Conservation (phyloP, 2,797 vertebrate species). For the Cyprinodon diabolis region DNA sequence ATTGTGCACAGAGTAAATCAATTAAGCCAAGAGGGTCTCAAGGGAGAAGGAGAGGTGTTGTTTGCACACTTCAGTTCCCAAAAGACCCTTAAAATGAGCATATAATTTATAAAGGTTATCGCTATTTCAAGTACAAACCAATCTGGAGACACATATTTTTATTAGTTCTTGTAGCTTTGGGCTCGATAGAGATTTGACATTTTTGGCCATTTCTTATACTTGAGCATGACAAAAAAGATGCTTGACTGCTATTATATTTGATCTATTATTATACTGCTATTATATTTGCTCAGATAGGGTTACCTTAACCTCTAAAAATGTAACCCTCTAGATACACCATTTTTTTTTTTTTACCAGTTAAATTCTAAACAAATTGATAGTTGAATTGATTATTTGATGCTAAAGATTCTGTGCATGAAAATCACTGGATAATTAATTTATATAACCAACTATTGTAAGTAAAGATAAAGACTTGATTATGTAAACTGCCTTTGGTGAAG, state of each 20-base stretch:
- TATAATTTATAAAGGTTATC: conserved; percentile 64
- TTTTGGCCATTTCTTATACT: conserved; percentile 13
- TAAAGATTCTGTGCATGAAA: conserved; percentile 13
- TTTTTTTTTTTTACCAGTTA: conserved; percentile 5
- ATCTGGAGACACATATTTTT: neutral
- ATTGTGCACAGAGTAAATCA: conserved; percentile 78
- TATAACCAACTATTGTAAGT: conserved; percentile 13
- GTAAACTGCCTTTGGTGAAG: conserved; percentile 6
- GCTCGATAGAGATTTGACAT: conserved; percentile 8
- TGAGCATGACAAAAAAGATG: conserved; percentile 37
- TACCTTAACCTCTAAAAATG: conserved; percentile 67
- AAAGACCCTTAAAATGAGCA: conserved; percentile 63
- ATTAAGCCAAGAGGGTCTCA: conserved; percentile 68
- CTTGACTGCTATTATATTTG: conserved; percentile 63
- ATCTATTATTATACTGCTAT: too few relatives aligned
- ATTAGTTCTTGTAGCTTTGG: neutral
- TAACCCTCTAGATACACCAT: conserved; percentile 67
- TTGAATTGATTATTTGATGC: conserved; percentile 6
- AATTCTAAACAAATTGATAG: conserved; percentile 11
- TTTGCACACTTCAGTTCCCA: conserved; percentile 54
- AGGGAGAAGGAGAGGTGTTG: conserved; percentile 49
- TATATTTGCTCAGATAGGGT: conserved; percentile 70
- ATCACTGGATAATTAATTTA: conserved; percentile 15
- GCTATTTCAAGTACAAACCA: conserved; percentile 46
- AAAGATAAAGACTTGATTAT: conserved; percentile 28